Conservation (phyloP, 2,113 vertebrate genomes). For the Merops nubicus region DNA sequence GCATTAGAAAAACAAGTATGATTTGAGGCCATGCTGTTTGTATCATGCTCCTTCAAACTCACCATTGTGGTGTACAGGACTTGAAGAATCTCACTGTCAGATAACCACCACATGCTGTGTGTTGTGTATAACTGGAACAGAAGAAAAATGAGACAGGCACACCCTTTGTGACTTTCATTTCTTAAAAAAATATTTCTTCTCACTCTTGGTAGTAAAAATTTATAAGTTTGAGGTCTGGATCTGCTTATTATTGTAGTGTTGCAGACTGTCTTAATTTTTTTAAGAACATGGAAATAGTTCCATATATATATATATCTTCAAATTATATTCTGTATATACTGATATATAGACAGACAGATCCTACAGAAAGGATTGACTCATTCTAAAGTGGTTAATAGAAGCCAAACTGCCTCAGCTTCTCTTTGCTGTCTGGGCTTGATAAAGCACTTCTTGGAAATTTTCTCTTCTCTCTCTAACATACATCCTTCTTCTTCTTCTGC, state of each 20-base stretch:
- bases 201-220: background rate
- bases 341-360: background rate
- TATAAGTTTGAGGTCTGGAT: background rate
- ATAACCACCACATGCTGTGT: background rate
- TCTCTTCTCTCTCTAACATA: background rate
- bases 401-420: background rate
- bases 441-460: background rate
- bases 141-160: conserved; percentile 25
- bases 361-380: background rate
- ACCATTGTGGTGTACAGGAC: background rate
- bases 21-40: conserved; percentile 28
- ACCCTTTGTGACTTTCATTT: conserved; percentile 2
- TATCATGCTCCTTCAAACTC: conserved; percentile 7
- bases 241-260: background rate
- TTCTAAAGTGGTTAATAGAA: background rate
- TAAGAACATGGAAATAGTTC: background rate
- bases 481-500: background rate
- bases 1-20: conserved; percentile 39
- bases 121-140: background rate
- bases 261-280: background rate
- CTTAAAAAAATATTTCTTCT: background rate
- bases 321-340: too few species aligned
- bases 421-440: background rate
- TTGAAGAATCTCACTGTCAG: conserved; percentile 20
- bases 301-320: background rate